Conservation (phyloP, 2,888 invertebrate species). For the Pherbina coryleti region DNA sequence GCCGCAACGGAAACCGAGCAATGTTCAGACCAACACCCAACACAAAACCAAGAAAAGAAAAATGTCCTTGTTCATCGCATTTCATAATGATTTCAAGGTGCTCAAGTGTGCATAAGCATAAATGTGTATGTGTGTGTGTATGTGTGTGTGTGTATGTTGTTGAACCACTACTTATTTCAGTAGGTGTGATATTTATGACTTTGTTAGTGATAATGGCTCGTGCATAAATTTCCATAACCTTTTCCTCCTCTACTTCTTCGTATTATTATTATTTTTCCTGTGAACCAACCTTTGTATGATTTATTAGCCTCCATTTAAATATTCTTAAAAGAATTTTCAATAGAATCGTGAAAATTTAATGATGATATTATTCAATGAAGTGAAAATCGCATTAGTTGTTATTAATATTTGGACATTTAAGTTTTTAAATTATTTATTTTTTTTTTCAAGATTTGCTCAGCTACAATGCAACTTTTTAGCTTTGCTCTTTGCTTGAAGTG, state of each 20-base stretch:
- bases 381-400: constrained; percentile 21
- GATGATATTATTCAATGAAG: constrained; percentile 27
- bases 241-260: background rate
- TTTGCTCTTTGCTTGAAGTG: background rate
- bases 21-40: background rate
- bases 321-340: background rate
- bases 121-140: background rate
- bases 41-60: background rate
- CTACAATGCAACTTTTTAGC: background rate
- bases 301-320: background rate
- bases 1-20: constrained; percentile 18
- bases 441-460: background rate
- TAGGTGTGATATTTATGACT: constrained; percentile 23
- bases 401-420: constrained; percentile 15
- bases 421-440: background rate
- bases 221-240: constrained; percentile 15
- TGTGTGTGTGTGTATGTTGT: background rate
- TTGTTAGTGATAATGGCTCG: constrained; percentile 25
- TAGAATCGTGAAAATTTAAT: background rate
- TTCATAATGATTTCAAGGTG: background rate
- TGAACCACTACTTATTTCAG: no score
- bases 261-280: background rate
- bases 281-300: background rate
- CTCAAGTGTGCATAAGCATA: background rate
- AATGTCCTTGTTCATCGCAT: background rate